These are phyloP conservation scores for Protodeltote pygarga DNA, from an alignment of 2,888 invertebrate genomes.

Conservation along the genomic window DNA sequence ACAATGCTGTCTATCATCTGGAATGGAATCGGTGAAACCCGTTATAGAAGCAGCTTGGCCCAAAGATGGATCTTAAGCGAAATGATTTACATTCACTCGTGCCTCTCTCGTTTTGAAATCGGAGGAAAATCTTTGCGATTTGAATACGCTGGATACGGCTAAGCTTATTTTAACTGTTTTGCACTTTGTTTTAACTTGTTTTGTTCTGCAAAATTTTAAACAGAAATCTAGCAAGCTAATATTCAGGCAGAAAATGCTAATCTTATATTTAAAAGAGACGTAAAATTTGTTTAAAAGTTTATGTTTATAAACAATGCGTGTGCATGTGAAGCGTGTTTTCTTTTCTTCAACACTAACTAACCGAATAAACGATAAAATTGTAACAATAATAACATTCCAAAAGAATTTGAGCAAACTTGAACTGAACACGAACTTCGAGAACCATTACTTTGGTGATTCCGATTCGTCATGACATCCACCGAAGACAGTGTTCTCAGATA, in stretches of 20 bases:
- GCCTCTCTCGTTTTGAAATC: conserved; percentile 33
- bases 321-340: too few species aligned
- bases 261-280: too few species aligned
- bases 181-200: too few species aligned
- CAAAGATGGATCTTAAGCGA: conserved; percentile 47
- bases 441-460: conserved; percentile 62
- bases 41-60: conserved; percentile 57
- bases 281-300: too few species aligned
- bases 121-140: conserved; percentile 12
- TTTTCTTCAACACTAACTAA: too few species aligned
- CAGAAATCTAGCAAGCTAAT: too few species aligned
- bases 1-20: conserved; percentile 74
- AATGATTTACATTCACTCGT: conserved; percentile 37
- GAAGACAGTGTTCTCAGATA: conserved; percentile 56
- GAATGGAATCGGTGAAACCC: conserved; percentile 70
- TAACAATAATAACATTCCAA: conserved; percentile 23
- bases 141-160: conserved; percentile 10
- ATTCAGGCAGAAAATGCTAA: too few species aligned
- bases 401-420: conserved; percentile 45
- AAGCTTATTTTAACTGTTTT: conserved; percentile 2
- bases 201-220: too few species aligned
- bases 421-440: conserved; percentile 53
- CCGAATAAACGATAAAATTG: conserved; percentile 16
- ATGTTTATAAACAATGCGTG: too few species aligned
- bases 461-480: conserved; percentile 73